Conservation (phyloP, 2,797 vertebrate genomes). For the Austrolebias charrua region DNA sequence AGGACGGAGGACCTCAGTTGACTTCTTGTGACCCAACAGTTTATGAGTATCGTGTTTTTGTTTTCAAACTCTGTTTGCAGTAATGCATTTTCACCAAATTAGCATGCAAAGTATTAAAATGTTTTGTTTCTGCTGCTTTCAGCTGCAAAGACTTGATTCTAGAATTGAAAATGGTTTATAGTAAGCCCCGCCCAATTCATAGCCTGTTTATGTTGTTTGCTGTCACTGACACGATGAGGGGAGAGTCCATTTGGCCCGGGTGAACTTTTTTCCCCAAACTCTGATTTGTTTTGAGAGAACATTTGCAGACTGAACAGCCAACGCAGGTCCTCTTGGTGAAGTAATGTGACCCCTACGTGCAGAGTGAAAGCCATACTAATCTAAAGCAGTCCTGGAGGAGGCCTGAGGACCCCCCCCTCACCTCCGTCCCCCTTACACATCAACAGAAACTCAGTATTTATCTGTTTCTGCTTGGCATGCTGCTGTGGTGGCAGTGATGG, state of each 20-base stretch:
- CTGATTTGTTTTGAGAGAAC: conserved; percentile 20
- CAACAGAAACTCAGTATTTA: conserved; percentile 74
- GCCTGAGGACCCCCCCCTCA: conserved; percentile 58
- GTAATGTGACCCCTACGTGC: conserved; percentile 63
- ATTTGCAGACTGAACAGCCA: conserved; percentile 31
- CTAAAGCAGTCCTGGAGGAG: conserved; percentile 62
- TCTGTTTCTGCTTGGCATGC: conserved; percentile 64
- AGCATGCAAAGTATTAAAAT: conserved; percentile 24
- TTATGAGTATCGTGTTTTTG: conserved; percentile 8
- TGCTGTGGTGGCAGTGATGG: conserved; percentile 57
- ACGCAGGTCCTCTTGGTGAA: conserved; percentile 35
- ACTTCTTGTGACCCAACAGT: background rate
- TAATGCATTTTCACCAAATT: conserved; percentile 38
- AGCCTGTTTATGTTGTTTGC: background rate
- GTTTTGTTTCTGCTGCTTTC: conserved; percentile 26
- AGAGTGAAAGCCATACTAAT: conserved; percentile 65
- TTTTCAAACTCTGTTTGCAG: background rate
- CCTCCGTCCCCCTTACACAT: conserved; percentile 43
- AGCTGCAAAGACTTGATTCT: conserved; percentile 32
- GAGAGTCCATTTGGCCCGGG: conserved; percentile 1
- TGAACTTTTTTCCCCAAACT: conserved; percentile 7
- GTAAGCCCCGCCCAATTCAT: background rate
- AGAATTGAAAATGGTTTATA: conserved; percentile 25
- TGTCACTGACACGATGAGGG: background rate
- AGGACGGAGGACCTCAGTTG: conserved; percentile 30